These are phyloP conservation scores for Pangasius larnaudii DNA, from an alignment of 2,797 vertebrate genomes.

Conservation along the genomic window DNA sequence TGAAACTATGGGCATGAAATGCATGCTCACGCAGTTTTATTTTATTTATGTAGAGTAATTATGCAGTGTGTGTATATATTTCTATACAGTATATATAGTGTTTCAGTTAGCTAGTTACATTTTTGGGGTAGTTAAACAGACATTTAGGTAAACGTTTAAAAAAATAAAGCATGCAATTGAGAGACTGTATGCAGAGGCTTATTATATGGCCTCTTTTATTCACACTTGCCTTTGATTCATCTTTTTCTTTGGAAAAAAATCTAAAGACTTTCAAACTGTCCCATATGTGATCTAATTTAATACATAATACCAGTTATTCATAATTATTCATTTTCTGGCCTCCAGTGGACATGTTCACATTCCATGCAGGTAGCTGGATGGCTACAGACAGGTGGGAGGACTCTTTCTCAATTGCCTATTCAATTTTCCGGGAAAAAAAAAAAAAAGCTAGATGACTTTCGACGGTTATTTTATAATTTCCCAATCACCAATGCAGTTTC, in stretches of 20 bases:
- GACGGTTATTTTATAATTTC: not conserved
- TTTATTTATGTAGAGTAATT: not conserved
- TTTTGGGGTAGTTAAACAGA: not conserved
- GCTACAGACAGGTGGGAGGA: not conserved
- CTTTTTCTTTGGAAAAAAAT: not conserved
- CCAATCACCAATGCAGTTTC: not conserved
- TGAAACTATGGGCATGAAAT: not conserved
- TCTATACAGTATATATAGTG: not conserved
- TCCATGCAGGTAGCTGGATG: not conserved
- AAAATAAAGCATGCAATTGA: not conserved
- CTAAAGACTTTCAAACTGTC: not conserved
- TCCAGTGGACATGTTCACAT: not conserved
- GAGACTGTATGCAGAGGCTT: not conserved
- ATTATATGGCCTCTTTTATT: conserved; percentile 2
- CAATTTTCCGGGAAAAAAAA: not conserved
- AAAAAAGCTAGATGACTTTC: not conserved
- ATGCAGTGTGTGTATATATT: not conserved
- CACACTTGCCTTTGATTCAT: not conserved
- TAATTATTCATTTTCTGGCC: not conserved
- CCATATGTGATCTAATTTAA: not conserved
- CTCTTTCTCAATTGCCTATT: not conserved
- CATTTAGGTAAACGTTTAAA: not conserved
- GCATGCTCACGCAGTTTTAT: not conserved
- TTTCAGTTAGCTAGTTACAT: not conserved
- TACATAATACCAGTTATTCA: not conserved